Evolutionary conservation across 2,888 invertebrate species (phyloP), one percentile per base, ranked within the genome.

Genomic region (Brachylomia viminalis): DNA sequence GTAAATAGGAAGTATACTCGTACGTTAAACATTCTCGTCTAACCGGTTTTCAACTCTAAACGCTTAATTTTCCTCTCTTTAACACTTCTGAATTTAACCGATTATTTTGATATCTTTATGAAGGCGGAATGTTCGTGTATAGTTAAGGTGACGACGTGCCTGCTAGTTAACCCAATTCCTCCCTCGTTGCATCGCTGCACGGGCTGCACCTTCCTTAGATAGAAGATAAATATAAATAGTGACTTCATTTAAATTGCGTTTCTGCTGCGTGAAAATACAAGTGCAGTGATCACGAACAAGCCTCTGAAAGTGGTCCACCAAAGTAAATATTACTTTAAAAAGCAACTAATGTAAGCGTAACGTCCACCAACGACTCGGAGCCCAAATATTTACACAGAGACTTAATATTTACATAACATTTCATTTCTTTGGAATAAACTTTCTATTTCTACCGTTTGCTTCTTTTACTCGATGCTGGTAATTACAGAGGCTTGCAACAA

Each of bases 401-500:
- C 89, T 91, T 89, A 85, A 90, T 93, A 93, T 95, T 95, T 94
- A 95, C 93, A 91, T 88, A 92, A 92, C 91, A 92, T 93, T 92
- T 92, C 92, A 92, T 93, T 92, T 92, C 91, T 90, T 88, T 84
- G 89, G 88, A 92, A 93, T 93, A 91, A 91, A 93, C 92, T 92
- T 92, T 92, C 91, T 89, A 87, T 88, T 88, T 88, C 84, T 86
- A 79, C 72, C 68, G 74, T 83, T 71, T 83, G 65, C 73, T 72
- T 86, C 74, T 83, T 72, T 70, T 72, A 62, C 68, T 68, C 56
- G 49, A 47, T 72, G 85, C 61, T 70, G 65, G 69, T 77, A 83
- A 83, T 77, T 85, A 84, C 62, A 52, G 52, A 62, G 66, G 38
- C 77, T 65, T 70, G 62, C 68, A 42, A 67, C 66, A 72, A 65